Evolutionary conservation across 2,888 invertebrate species (phyloP), one percentile per base, ranked within the genome.

Genomic region (Trissolcus brochymenae): DNA sequence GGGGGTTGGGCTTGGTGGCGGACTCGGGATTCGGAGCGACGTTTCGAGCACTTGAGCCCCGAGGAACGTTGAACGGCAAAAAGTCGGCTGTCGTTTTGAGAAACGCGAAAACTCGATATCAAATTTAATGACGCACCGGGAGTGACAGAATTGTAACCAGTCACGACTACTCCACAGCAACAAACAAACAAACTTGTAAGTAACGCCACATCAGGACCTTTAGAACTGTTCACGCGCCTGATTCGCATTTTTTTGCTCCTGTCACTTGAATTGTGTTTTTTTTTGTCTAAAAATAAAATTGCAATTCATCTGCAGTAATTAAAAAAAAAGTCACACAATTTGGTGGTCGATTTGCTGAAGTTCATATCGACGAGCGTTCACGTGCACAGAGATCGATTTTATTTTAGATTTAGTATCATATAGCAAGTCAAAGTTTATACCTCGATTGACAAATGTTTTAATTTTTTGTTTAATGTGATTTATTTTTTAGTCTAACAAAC

Each of bases 1-100:
- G 35, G 35, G 35, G 35, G 35, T 55, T 70, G 68, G 68, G 68
- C 67, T 68, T 60, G 60, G 54, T 66, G 57, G 57, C 53, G 16
- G 29, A 17, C 51, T 62, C 59, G 65, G 56, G 35, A 35, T 35
- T 35, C 19, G 16, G 19, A 14, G n/a, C 65, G 50, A 59, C 67
- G 67, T 11, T 43, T 40, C 25, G 57, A 51, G 50, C 21, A 19
- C 19, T 40, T 16, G 64, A 55, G 64, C 51, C 13, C 21, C 9
- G 29, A 65, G 43, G n/a, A 16, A 16, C 46, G 46, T 46, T 16
- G 19, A 11, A 49, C 6, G 13, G 29, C 17, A 13, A 65, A 49
- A 55, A 35, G 1, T 65, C 35, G 41, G 50, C 29, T 57, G 56
- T 57, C 66, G 40, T 41, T 57, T 9, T 0, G 9, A 25, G 41